phyloP scores from a whole-genome alignment of 2,113 vertebrate genomes.

The Python bivittatus region DNA sequence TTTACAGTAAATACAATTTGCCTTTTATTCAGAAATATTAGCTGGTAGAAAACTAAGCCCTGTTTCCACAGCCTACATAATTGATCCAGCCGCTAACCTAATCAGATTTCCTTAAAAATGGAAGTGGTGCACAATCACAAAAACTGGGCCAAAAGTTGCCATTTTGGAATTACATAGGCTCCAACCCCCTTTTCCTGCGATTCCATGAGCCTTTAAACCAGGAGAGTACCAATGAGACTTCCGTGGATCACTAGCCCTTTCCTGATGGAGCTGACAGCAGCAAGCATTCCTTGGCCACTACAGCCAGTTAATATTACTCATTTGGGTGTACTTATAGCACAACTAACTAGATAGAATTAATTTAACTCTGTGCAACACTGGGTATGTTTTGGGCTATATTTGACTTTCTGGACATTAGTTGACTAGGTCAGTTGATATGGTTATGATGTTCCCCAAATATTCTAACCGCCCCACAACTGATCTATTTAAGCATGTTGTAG shows the following conservation, averaged over 20 bases:
- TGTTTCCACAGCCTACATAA: neutral
- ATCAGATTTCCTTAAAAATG: neutral
- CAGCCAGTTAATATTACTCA: neutral
- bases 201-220: neutral
- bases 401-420: neutral
- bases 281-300: neutral
- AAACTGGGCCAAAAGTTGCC: neutral
- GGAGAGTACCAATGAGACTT: too few relatives aligned
- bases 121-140: neutral
- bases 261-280: neutral
- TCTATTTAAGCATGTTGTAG: neutral
- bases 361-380: neutral
- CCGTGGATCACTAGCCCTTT: neutral
- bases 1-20: neutral
- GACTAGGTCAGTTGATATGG: neutral
- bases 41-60: neutral
- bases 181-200: neutral
- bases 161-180: neutral
- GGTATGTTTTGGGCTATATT: neutral
- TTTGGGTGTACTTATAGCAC: neutral
- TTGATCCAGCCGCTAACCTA: neutral
- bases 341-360: neutral
- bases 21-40: neutral
- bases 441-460: neutral
- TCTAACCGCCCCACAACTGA: neutral